Base-by-base conservation (phyloP, 2,113 vertebrate genomes). In the Nothobranchius kuhntae region DNA sequence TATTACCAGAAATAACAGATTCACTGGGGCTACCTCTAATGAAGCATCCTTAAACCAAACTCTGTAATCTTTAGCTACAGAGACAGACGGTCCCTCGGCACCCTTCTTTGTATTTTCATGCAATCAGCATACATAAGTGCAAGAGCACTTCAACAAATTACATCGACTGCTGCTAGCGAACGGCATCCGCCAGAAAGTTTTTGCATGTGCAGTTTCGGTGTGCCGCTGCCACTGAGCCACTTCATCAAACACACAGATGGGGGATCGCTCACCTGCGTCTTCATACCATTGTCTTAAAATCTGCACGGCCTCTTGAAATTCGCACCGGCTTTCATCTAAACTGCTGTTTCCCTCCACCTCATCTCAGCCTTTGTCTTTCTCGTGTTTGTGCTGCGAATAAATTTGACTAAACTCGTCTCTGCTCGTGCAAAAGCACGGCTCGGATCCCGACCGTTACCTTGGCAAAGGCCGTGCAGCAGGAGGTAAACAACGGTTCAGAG, bases 171-270 rank as follows among this genome's bases (percentile, higher is more conserved):
- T 68, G 67, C 45, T 11, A 70, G 55, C 45, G 13, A 69, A 65
- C 53, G 65, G 73, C 73, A 78, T 82, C 73, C 82, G 78, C 75
- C 71, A 68, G 64, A 69, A 77, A 75, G 68, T 64, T 65, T 56
- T 4, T 48, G n/a, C 0, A 11, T 65, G 77, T 55, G 63, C 71
- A 64, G 35, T 61, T 72, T 65, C 26, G 68, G 61, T 58, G 68
- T 54, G 48, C 38, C 6, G 9, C 51, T 47, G 54, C 54, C 57
- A 68, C 65, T 38, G 21, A 72, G 71, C 65, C 70, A 74, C 73
- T 80, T 53, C 30, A 54, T 42, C 56, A 77, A 78, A 62, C 67
- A 55, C 77, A 70, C 73, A 79, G 72, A 81, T 68, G 80, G 64
- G 44, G 44, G 52, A 56, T 58, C 42, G 10, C 51, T 81, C 30